Evolutionary conservation across 2,113 vertebrate species (phyloP).

Genomic region (Eurystomus gularis): DNA sequence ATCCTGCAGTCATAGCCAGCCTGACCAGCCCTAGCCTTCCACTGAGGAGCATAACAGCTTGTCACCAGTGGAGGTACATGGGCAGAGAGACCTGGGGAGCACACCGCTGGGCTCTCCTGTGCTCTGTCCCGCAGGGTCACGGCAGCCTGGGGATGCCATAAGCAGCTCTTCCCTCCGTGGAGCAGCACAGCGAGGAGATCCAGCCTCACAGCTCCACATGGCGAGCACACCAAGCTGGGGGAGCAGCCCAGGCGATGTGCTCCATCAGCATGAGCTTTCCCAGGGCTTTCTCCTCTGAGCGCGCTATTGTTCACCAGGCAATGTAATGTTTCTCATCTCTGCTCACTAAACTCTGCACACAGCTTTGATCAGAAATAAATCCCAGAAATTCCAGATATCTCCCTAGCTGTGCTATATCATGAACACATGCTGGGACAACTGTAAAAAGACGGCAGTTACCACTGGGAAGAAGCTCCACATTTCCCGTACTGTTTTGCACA

Average conservation of each 20-base stretch:
- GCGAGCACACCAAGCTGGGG: fast-evolving
- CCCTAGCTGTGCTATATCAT: background rate
- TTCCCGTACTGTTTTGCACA: background rate
- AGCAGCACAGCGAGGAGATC: fast-evolving
- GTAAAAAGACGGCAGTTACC: background rate
- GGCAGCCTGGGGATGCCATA: background rate
- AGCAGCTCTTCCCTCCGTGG: background rate
- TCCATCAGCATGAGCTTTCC: fast-evolving
- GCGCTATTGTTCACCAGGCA: background rate
- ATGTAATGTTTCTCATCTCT: background rate
- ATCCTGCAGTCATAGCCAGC: background rate
- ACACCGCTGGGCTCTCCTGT: fast-evolving
- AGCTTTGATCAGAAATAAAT: slow-evolving; percentile 50
- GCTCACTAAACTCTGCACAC: background rate
- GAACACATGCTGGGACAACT: slow-evolving; percentile 4
- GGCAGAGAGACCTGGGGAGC: background rate
- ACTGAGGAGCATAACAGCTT: background rate
- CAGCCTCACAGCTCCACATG: background rate
- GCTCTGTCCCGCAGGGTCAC: fast-evolving
- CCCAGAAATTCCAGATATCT: slow-evolving; percentile 39
- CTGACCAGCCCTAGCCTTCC: background rate
- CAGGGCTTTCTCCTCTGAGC: fast-evolving
- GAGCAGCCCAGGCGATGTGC: background rate
- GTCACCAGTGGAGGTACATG: fast-evolving
- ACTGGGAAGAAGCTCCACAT: background rate